These are phyloP conservation scores for Clostera curtula DNA, from an alignment of 2,888 invertebrate species.

Conservation along the genomic window DNA sequence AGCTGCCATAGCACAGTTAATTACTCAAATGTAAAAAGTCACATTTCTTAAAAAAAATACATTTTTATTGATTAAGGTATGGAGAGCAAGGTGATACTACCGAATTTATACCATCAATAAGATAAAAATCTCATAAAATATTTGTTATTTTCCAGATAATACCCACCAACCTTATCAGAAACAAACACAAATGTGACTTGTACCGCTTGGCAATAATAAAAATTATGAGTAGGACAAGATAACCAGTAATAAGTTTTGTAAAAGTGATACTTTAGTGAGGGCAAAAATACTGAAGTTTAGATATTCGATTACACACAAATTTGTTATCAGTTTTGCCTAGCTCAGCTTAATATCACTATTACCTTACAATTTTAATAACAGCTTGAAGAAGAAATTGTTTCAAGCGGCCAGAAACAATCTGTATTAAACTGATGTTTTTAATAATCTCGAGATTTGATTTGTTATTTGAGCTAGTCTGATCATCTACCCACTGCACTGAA, in stretches of 20 bases:
- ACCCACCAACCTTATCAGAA: constrained; percentile 8
- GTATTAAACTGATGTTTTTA: constrained; percentile 41
- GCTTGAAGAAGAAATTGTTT: constrained; percentile 51
- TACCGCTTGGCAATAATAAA: constrained; percentile 23
- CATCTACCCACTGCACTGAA: constrained; percentile 48
- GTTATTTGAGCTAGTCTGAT: constrained; percentile 59
- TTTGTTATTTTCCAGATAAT: constrained; percentile 4
- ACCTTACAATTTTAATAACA: constrained; percentile 32
- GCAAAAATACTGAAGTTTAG: constrained; percentile 22
- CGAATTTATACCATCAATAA: no score
- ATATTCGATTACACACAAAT: constrained; percentile 22
- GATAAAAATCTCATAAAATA: constrained; percentile 1
- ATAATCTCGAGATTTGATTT: constrained; percentile 21
- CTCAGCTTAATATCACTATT: constrained; percentile 30
- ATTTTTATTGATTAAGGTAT: constrained; percentile 9
- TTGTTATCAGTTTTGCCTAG: constrained; percentile 14
- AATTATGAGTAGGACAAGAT: constrained; percentile 13
- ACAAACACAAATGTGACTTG: constrained; percentile 26
- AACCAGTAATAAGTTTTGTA: constrained; percentile 12
- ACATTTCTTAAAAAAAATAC: constrained; percentile 36
- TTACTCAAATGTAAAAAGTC: constrained; percentile 51
- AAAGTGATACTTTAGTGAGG: constrained; percentile 21
- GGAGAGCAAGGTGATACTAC: no score
- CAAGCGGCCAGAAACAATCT: constrained; percentile 62
- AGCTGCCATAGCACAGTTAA: constrained; percentile 54